Conservation (phyloP, 2,888 invertebrate species). For the Lamellibrachia satsuma region DNA sequence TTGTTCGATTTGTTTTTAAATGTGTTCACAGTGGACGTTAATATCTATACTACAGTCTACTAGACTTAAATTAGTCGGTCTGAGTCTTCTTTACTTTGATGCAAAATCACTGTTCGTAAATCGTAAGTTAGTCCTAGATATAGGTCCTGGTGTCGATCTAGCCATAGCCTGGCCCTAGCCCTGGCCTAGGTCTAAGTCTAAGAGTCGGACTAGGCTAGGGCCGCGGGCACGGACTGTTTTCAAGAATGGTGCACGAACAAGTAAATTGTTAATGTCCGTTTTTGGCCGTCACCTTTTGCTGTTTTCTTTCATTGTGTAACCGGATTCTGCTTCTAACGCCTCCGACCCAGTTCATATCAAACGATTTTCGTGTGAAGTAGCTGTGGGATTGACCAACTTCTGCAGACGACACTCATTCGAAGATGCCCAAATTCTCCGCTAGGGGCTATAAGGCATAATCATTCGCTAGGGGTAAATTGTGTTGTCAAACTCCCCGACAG, state of each 20-base stretch:
- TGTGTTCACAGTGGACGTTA: too few species aligned
- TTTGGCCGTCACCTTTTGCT: not conserved
- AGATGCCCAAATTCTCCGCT: not conserved
- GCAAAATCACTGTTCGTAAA: too few species aligned
- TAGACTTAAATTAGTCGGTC: too few species aligned
- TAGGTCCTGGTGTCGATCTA: too few species aligned
- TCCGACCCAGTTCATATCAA: not conserved
- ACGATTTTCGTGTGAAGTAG: not conserved
- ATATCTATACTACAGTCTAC: too few species aligned
- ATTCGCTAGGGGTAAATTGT: not conserved
- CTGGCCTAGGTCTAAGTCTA: too few species aligned
- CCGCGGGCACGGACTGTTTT: not conserved
- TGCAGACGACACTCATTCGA: not conserved
- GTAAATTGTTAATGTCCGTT: not conserved
- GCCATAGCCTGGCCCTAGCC: too few species aligned
- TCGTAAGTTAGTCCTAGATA: too few species aligned
- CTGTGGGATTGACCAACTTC: not conserved
- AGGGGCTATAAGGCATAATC: not conserved
- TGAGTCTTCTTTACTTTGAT: too few species aligned
- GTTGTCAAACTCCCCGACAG: not conserved
- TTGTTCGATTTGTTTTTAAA: too few species aligned
- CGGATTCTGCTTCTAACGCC: not conserved
- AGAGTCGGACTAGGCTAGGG: too few species aligned
- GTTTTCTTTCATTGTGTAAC: conserved; percentile 5
- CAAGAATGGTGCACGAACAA: not conserved